phyloP scores from a whole-genome alignment of 2,797 vertebrate genomes.

The Phalloptychus januarius region DNA sequence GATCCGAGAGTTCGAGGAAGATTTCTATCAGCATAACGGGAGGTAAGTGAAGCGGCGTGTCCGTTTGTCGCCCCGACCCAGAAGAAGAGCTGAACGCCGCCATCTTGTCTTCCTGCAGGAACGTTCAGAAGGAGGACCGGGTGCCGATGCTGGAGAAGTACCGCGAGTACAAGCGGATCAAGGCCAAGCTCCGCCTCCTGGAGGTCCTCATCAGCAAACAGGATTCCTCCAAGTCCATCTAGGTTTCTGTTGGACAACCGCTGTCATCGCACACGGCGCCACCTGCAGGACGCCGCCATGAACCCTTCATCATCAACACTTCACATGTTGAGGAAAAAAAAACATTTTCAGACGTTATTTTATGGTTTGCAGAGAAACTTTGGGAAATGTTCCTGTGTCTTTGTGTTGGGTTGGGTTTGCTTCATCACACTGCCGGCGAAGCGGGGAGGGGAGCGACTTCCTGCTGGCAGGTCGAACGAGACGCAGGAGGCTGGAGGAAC shows the following conservation, averaged over 20 bases:
- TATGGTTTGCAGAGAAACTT: slow-evolving; percentile 31
- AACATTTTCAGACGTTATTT: slow-evolving; percentile 21
- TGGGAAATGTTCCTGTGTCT: neutral
- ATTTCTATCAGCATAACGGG: slow-evolving; percentile 96
- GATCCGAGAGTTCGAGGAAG: slow-evolving; percentile 93
- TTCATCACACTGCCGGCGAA: neutral
- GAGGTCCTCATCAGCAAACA: slow-evolving; percentile 99
- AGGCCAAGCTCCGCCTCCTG: slow-evolving; percentile 95
- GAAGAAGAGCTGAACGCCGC: too few species aligned
- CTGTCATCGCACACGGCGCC: slow-evolving; percentile 21
- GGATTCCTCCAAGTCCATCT: slow-evolving; percentile 97
- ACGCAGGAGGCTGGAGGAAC: neutral
- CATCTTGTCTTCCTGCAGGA: slow-evolving; percentile 74
- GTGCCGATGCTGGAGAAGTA: slow-evolving; percentile 93
- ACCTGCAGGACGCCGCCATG: slow-evolving; percentile 8
- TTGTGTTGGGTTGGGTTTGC: neutral
- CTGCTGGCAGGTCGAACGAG: slow-evolving; percentile 70
- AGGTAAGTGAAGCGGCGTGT: slow-evolving; percentile 79
- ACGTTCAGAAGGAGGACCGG: slow-evolving; percentile 95
- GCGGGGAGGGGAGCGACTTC: slow-evolving; percentile 33
- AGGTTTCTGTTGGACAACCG: slow-evolving; percentile 47
- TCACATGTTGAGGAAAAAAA: slow-evolving; percentile 8
- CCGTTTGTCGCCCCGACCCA: neutral
- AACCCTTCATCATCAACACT: slow-evolving; percentile 23
- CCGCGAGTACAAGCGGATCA: slow-evolving; percentile 96